Evolutionary conservation across 2,797 vertebrate species (phyloP).

Genomic region (Cynopterus sphinx): DNA sequence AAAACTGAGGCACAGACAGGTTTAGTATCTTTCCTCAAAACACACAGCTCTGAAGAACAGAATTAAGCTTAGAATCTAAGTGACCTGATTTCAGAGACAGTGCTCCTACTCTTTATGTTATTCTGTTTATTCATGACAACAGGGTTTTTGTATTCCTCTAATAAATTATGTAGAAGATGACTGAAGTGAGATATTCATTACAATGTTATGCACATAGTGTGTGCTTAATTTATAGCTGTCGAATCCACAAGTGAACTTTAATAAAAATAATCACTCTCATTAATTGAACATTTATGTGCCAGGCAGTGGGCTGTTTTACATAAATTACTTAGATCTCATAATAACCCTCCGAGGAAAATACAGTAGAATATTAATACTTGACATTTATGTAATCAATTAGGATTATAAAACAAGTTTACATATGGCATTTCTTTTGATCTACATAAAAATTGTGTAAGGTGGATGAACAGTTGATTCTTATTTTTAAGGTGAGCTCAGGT

Average conservation of each 20-base stretch:
- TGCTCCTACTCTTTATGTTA: not conserved
- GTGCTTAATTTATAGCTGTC: not conserved
- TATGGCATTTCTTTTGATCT: not conserved
- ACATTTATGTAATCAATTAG: not conserved
- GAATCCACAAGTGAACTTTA: not conserved
- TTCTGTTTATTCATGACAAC: not conserved
- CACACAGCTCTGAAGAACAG: not conserved
- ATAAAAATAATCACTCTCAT: not conserved
- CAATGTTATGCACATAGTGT: not conserved
- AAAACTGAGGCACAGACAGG: not conserved
- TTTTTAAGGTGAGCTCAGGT: not conserved
- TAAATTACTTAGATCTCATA: slow-evolving; percentile 2
- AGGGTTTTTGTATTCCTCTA: not conserved
- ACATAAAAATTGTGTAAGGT: not conserved
- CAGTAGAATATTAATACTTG: not conserved
- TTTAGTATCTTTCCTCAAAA: not conserved
- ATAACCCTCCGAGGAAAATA: slow-evolving; percentile 31
- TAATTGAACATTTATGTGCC: slow-evolving; percentile 14
- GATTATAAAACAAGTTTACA: not conserved
- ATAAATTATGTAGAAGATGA: slow-evolving; percentile 10
- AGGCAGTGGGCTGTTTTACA: not conserved
- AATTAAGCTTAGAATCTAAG: not conserved
- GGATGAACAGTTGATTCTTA: not conserved
- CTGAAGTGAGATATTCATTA: not conserved
- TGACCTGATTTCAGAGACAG: not conserved